A percentile compares a stretch with the other conserved stretches of the same genome.
These are phyloP conservation scores for Asteroscopus sphinx DNA, from an alignment of 2,888 invertebrate genomes.

Conservation along the genomic window DNA sequence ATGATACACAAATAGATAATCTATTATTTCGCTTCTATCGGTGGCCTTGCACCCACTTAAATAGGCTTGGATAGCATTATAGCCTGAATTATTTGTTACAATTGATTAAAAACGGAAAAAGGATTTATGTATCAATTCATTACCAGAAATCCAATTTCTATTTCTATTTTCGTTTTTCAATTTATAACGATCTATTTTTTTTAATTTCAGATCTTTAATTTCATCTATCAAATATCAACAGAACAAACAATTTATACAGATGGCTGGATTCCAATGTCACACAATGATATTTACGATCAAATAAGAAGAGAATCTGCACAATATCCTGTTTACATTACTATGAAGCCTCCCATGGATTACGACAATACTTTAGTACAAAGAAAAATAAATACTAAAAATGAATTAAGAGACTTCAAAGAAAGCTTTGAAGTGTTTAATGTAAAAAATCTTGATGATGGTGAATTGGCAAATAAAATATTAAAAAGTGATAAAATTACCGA, in stretches of 20 bases:
- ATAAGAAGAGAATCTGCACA: conserved; percentile 26
- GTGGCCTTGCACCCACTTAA: too few species aligned
- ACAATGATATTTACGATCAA: conserved; percentile 49
- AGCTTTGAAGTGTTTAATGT: background rate
- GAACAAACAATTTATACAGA: conserved; percentile 31
- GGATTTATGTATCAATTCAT: too few species aligned
- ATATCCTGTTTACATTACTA: conserved; percentile 12
- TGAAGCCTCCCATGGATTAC: background rate
- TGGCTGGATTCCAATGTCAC: conserved; percentile 63
- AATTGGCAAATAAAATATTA: background rate
- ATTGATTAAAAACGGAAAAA: too few species aligned
- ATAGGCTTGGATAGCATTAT: too few species aligned
- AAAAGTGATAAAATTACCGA: background rate
- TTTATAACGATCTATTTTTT: background rate
- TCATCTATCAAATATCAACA: conserved; percentile 6
- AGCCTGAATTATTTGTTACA: too few species aligned
- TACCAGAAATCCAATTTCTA: too few species aligned
- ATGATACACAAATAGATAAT: too few species aligned
- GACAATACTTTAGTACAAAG: conserved; percentile 1
- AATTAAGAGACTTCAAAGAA: conserved; percentile 3
- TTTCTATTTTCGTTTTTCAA: too few species aligned
- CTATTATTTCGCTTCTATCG: too few species aligned
- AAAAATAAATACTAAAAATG: background rate
- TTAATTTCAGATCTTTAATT: conserved; percentile 32
- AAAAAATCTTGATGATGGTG: background rate